Base-by-base conservation (phyloP, 1,140 invertebrate genomes). In the Papilio dardanus region DNA sequence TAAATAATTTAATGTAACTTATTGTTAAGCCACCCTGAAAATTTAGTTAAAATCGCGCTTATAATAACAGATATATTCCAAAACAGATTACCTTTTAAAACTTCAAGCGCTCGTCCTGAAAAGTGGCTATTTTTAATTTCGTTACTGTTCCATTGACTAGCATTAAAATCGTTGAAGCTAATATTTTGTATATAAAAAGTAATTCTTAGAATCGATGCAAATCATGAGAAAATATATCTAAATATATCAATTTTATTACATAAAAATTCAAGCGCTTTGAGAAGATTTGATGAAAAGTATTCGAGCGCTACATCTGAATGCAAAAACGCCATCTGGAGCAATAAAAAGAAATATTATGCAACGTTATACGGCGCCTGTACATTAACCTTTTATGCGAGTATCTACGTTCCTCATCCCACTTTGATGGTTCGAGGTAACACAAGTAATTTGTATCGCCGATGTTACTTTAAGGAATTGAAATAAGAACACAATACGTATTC, bases 331-430 rank as follows among this genome's bases (percentile, higher is more conserved):
- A 69, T 37, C 21, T 69, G 30, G 24, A 42, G 67, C 24, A 40
- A 37, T 69, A 69, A 69, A 69, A 69, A 69, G 67, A 42, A 69
- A 69, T 69, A 69, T 46, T 69, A 69, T 69, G 33, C 19, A 42
- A 37, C 37, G 35, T 46, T 69, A 69, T 69, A 46, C 67, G 37
- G n/a, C 37, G 14, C 67, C 24, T 69, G 37, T 69, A 69, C 21
- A 14, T 69, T n/a, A 69, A 21, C n/a, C 35, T 69, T 69, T 69
- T 42, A 69, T 69, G 16, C 65, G 8, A n/a, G 31, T 67, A 35
- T 69, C n/a, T 35, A 19, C 35, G 31, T 69, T 42, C 19, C 37
- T 69, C 37, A 69, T 69, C 65, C 31, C 31, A 12, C 31, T 33
- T 66, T 66, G 65, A 66, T 66, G 28, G 62, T n/a, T 66, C 65